phyloP scores from a whole-genome alignment of 2,797 vertebrate species.

The Microctenopoma stevenorrisi region DNA sequence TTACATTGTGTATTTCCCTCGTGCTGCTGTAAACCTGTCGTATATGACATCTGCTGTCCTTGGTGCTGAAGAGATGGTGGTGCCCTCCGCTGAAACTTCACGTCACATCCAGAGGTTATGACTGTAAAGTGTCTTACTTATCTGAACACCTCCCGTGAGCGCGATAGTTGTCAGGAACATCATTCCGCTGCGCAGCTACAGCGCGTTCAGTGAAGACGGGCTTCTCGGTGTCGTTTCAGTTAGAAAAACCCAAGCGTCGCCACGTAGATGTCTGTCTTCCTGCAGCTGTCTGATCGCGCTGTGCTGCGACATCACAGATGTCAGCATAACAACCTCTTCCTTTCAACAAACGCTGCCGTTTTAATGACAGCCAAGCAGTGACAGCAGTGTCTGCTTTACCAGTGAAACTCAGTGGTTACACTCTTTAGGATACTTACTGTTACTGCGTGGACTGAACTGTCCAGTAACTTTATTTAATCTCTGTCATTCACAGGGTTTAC shows the following conservation, averaged over 20 bases:
- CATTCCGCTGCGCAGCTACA: constrained; percentile 53
- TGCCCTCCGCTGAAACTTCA: constrained; percentile 34
- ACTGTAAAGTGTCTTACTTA: constrained; percentile 64
- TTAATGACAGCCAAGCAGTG: constrained; percentile 49
- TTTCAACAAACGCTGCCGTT: constrained; percentile 47
- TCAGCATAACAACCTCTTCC: constrained; percentile 45
- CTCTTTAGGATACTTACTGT: too few relatives aligned
- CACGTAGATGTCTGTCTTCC: constrained; percentile 61
- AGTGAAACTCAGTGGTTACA: constrained; percentile 1
- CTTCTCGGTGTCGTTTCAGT: constrained; percentile 62
- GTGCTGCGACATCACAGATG: constrained; percentile 54
- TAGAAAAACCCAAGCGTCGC: constrained; percentile 49
- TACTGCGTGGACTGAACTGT: too few relatives aligned
- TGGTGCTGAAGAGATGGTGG: constrained; percentile 40
- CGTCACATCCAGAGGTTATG: constrained; percentile 25
- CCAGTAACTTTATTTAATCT: too few relatives aligned
- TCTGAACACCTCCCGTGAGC: constrained; percentile 38
- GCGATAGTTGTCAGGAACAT: constrained; percentile 53
- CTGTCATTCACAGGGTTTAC: too few relatives aligned
- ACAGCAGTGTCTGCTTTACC: constrained; percentile 35
- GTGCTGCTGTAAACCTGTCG: constrained; percentile 6
- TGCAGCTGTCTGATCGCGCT: constrained; percentile 61
- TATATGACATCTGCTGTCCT: constrained; percentile 41
- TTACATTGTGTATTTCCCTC: background rate
- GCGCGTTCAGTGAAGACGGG: constrained; percentile 46